Conservation (phyloP, 2,888 invertebrate species). For the Erynnis tages region DNA sequence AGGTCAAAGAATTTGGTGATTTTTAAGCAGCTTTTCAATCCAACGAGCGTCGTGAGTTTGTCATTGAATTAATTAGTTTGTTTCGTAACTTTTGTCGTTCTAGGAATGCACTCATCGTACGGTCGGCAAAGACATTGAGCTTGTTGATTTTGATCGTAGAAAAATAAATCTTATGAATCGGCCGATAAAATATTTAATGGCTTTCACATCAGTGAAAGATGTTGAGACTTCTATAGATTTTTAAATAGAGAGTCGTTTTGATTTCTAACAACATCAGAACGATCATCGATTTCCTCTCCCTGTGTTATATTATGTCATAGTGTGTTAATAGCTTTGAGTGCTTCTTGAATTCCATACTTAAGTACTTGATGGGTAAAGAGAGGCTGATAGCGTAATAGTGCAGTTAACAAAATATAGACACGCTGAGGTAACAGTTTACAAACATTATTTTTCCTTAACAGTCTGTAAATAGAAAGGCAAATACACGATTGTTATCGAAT, state of each 20-base stretch:
- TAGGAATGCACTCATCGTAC: conserved; percentile 10
- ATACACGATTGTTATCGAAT: too few species aligned
- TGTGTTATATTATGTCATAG: conserved; percentile 57
- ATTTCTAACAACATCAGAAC: conserved; percentile 40
- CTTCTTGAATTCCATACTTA: conserved; percentile 53
- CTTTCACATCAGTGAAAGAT: conserved; percentile 13
- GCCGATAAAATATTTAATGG: not conserved
- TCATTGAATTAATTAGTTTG: conserved; percentile 4
- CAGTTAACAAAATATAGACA: not conserved
- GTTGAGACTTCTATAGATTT: not conserved
- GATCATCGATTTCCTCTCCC: conserved; percentile 27
- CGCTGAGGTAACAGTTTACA: not conserved
- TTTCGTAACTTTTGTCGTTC: conserved; percentile 11
- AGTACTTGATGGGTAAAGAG: conserved; percentile 2
- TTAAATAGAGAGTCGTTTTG: conserved; percentile 33
- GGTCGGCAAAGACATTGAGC: conserved; percentile 8
- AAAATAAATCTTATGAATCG: conserved; percentile 7
- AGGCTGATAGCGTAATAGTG: conserved; percentile 9
- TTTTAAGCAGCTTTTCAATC: not conserved
- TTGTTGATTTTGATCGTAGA: not conserved
- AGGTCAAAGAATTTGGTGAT: not conserved
- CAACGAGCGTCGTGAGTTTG: not conserved
- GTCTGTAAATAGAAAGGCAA: not conserved
- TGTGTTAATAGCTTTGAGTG: conserved; percentile 56
- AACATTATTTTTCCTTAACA: not conserved